Evolutionary conservation across 1,140 invertebrate species (phyloP).

Genomic region (Drosophila pachea): DNA sequence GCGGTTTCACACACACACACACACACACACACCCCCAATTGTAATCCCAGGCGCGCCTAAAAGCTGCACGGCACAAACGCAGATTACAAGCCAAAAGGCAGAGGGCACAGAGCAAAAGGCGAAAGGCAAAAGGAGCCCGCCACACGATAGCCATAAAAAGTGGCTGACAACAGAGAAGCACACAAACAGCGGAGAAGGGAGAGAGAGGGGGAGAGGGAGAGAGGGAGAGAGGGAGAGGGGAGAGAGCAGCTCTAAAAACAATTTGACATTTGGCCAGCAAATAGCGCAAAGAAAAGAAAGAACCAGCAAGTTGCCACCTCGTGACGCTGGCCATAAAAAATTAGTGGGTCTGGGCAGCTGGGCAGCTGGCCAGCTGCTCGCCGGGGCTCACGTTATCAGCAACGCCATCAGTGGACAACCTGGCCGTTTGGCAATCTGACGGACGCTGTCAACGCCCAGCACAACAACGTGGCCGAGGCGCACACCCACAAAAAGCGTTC

Average conservation of each 20-base stretch:
- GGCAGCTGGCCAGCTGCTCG: slow-evolving; percentile 31
- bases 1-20: slow-evolving; percentile 61
- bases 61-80: slow-evolving; percentile 33
- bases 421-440: slow-evolving; percentile 36
- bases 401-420: slow-evolving; percentile 64
- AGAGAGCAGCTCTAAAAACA: slow-evolving; percentile 69
- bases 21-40: no score
- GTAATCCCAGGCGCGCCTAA: slow-evolving; percentile 63
- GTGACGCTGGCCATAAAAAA: slow-evolving; percentile 63
- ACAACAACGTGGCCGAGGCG: slow-evolving; percentile 20
- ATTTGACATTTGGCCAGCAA: slow-evolving; percentile 76
- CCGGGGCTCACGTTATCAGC: slow-evolving; percentile 63
- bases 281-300: slow-evolving; percentile 7
- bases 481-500: slow-evolving; percentile 18
- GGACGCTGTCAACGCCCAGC: slow-evolving; percentile 67
- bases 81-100: slow-evolving; percentile 54
- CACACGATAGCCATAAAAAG: slow-evolving; percentile 67
- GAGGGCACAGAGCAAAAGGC: slow-evolving; percentile 16
- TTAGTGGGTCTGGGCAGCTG: slow-evolving; percentile 63
- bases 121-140: slow-evolving; percentile 37
- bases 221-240: slow-evolving; percentile 11
- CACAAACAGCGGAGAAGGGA: slow-evolving; percentile 1
- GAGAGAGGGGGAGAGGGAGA: slow-evolving; percentile 24
- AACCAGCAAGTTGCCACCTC: slow-evolving; percentile 20
- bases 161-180: slow-evolving; percentile 40